Evolutionary conservation across 2,888 invertebrate species (phyloP).

Genomic region (Dyspetes luteomarginatus): DNA sequence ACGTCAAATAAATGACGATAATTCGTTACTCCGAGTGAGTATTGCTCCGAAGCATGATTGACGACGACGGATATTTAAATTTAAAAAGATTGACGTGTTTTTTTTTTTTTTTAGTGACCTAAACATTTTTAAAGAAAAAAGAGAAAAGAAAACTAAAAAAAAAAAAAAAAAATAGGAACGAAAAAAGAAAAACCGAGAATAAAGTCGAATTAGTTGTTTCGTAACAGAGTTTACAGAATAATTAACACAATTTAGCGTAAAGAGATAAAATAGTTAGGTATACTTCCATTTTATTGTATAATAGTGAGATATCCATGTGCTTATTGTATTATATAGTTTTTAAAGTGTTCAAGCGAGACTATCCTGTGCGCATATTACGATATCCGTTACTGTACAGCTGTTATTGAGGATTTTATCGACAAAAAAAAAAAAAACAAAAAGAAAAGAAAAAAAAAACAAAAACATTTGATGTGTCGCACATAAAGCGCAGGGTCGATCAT

Average conservation of each 20-base stretch:
- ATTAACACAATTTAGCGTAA: slow-evolving; percentile 77
- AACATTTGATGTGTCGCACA: slow-evolving; percentile 37
- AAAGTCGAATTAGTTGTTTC: slow-evolving; percentile 76
- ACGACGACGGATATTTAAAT: slow-evolving; percentile 41
- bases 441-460: too few relatives aligned
- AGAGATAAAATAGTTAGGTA: slow-evolving; percentile 77
- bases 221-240: slow-evolving; percentile 77
- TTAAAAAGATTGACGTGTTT: slow-evolving; percentile 68
- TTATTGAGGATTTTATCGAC: slow-evolving; percentile 69
- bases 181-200: slow-evolving; percentile 73
- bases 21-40: slow-evolving; percentile 3
- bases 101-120: slow-evolving; percentile 40
- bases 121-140: slow-evolving; percentile 46
- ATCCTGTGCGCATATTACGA: slow-evolving; percentile 72
- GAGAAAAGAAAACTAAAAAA: slow-evolving; percentile 19
- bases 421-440: slow-evolving; percentile 41
- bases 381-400: slow-evolving; percentile 77
- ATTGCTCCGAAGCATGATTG: slow-evolving; percentile 63
- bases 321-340: slow-evolving; percentile 81
- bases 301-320: slow-evolving; percentile 81
- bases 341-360: slow-evolving; percentile 76
- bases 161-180: neutral
- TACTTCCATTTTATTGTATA: slow-evolving; percentile 79
- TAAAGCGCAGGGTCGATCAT: slow-evolving; percentile 71
- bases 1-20: neutral